phyloP scores from a whole-genome alignment of 2,113 vertebrate genomes.

The Panthera tigris region DNA sequence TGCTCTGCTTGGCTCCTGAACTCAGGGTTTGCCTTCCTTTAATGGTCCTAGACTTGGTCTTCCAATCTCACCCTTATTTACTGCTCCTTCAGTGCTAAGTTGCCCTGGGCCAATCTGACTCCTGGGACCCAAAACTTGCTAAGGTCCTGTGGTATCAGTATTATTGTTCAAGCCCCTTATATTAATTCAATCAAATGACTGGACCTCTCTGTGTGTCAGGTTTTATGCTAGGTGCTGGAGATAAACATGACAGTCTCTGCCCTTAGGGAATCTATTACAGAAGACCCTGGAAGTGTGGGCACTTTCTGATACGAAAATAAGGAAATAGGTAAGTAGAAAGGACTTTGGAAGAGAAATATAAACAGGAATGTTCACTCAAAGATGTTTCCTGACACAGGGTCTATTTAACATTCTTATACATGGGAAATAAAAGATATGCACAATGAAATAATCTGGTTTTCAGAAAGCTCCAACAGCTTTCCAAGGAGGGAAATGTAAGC shows the following conservation, averaged over 20 bases:
- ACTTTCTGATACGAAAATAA: constrained; percentile 33
- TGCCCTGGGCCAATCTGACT: not conserved
- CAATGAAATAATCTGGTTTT: constrained; percentile 37
- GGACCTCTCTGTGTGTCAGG: not conserved
- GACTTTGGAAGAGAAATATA: constrained; percentile 53
- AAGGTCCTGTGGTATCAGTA: not conserved
- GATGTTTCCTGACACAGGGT: not conserved
- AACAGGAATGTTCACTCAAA: constrained; percentile 40
- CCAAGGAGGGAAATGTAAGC: constrained; percentile 23
- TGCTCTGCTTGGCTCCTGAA: constrained; percentile 19
- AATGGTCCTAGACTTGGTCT: not conserved
- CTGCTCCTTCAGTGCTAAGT: not conserved
- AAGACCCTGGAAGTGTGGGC: not conserved
- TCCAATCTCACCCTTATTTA: not conserved
- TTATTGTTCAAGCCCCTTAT: not conserved
- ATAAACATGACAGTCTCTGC: not conserved
- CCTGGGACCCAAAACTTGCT: not conserved
- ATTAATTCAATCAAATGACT: constrained; percentile 22
- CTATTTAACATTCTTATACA: constrained; percentile 33
- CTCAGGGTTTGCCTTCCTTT: not conserved
- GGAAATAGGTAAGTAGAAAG: not conserved
- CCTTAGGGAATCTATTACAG: not conserved
- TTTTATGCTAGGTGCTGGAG: not conserved
- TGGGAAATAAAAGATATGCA: constrained; percentile 24
- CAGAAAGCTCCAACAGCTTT: constrained; percentile 40